Base-by-base conservation (phyloP, 2,888 invertebrate species). In the Clusia tigrina region DNA sequence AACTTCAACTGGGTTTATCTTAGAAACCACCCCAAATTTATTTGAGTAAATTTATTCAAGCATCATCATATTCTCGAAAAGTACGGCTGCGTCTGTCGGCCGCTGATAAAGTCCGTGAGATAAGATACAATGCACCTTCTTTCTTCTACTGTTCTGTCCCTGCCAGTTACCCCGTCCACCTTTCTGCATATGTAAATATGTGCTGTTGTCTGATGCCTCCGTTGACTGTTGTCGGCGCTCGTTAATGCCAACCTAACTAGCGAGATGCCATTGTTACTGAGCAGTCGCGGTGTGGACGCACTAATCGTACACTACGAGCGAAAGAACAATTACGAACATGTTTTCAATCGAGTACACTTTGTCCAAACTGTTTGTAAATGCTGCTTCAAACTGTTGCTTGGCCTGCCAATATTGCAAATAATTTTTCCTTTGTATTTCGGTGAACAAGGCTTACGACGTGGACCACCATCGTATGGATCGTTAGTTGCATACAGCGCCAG, bases 201-300 rank as follows among this genome's bases (percentile, higher is more conserved):
- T n/a, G n/a, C n/a, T n/a, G n/a, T n/a, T n/a, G n/a, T n/a, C n/a
- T n/a, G n/a, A n/a, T n/a, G 32, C 32, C 32, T 32, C 32, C 12
- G 32, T 12, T 6, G 32, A 6, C 32, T 32, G 32, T 32, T 32
- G n/a, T n/a, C n/a, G n/a, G n/a, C n/a, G n/a, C n/a, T n/a, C n/a
- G n/a, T n/a, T n/a, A n/a, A n/a, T n/a, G n/a, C n/a, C n/a, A n/a
- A n/a, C n/a, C n/a, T n/a, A n/a, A n/a, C n/a, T 12, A 42, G 15
- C 52, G 62, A 60, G 63, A 71, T 73, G 73, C 68, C 72, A 62
- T 64, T 71, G 46, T 62, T 72, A 26, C 54, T 72, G 1, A 69
- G 69, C 60, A 63, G 56, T n/a, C 60, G 67, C 42, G 67, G 65
- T 42, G 46, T 69, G 54, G 66, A 65, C 20, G 32, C 65, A 54